A percentile compares a stretch with the other conserved stretches of the same genome.
phyloP scores from a whole-genome alignment of 2,113 vertebrate genomes.

The Sigmodon hispidus region DNA sequence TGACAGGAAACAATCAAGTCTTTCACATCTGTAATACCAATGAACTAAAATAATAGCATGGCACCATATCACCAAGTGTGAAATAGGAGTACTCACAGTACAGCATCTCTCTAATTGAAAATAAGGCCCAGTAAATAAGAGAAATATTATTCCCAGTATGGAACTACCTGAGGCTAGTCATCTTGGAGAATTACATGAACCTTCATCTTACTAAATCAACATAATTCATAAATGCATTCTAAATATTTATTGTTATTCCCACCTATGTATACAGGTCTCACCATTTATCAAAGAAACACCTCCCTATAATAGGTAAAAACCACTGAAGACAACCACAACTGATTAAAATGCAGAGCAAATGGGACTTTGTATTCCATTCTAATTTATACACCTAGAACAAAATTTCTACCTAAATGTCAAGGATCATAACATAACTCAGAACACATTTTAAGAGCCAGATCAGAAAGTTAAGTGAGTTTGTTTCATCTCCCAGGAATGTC shows the following conservation, averaged over 20 bases:
- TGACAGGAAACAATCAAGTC: not conserved
- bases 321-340: not conserved
- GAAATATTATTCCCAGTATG: not conserved
- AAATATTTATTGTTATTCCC: not conserved
- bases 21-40: not conserved
- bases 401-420: not conserved
- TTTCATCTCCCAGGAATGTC: not conserved
- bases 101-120: not conserved
- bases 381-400: not conserved
- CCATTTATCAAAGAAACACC: not conserved
- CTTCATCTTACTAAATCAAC: not conserved
- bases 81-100: not conserved
- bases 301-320: not conserved
- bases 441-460: not conserved
- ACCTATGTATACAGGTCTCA: not conserved
- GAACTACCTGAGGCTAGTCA: not conserved
- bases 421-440: not conserved
- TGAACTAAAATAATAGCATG: not conserved
- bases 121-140: not conserved
- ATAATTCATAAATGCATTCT: not conserved
- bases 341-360: not conserved
- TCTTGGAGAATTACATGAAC: not conserved
- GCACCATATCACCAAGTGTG: not conserved
- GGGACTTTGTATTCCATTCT: not conserved
- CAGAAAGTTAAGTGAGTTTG: not conserved